A percentile compares a stretch with the other conserved stretches of the same genome.
Conservation (phyloP, 2,888 invertebrate species). For the Synanthedon myopaeformis region DNA sequence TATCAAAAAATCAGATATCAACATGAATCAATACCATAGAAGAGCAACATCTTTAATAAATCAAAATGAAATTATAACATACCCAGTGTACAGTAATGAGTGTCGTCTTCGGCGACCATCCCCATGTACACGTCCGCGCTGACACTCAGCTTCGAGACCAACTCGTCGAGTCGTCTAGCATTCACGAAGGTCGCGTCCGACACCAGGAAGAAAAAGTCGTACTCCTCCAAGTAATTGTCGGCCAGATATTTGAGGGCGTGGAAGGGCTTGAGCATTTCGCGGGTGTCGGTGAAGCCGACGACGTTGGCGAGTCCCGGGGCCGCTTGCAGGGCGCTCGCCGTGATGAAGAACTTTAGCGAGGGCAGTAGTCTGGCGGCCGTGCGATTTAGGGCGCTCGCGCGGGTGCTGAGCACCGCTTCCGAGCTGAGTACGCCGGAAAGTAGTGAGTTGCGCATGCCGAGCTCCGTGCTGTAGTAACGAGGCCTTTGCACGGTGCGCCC, state of each 20-base stretch:
- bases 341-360: slow-evolving; percentile 85
- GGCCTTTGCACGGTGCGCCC: slow-evolving; percentile 78
- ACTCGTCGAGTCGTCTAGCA: slow-evolving; percentile 77
- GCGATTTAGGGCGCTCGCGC: slow-evolving; percentile 89
- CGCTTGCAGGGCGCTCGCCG: slow-evolving; percentile 52
- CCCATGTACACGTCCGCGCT: slow-evolving; percentile 90
- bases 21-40: too few relatives aligned
- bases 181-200: slow-evolving; percentile 89
- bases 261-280: slow-evolving; percentile 81
- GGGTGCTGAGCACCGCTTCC: slow-evolving; percentile 76
- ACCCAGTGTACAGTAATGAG: slow-evolving; percentile 78
- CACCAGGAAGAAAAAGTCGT: slow-evolving; percentile 92
- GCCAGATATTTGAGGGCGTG: slow-evolving; percentile 90
- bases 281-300: slow-evolving; percentile 88
- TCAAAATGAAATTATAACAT: slow-evolving; percentile 10
- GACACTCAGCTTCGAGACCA: slow-evolving; percentile 84
- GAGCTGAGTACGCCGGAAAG: slow-evolving; percentile 89
- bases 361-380: slow-evolving; percentile 88
- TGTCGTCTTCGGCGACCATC: slow-evolving; percentile 67
- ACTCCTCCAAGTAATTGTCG: slow-evolving; percentile 89
- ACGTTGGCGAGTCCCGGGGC: slow-evolving; percentile 72
- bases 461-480: slow-evolving; percentile 93
- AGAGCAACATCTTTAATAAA: too few relatives aligned
- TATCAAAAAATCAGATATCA: too few relatives aligned
- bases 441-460: slow-evolving; percentile 90